phyloP scores from a whole-genome alignment of 2,888 invertebrate genomes.

The Flexamia atlantica region DNA sequence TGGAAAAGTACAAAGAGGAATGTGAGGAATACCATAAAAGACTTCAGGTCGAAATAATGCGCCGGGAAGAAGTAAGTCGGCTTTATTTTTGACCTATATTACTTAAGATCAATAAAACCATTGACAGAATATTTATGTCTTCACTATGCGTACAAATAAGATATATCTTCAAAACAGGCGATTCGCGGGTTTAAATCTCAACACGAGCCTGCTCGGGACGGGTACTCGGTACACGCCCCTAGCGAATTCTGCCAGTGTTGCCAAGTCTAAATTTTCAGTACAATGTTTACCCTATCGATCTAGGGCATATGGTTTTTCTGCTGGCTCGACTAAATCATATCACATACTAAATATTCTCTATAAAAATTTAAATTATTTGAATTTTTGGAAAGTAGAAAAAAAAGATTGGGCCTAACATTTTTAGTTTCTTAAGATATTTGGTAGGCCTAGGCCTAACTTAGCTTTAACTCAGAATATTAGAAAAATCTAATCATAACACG shows the following conservation, averaged over 20 bases:
- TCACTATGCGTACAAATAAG: neutral
- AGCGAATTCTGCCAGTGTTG: constrained; percentile 58
- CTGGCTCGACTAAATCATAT: no score
- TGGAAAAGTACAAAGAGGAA: constrained; percentile 99
- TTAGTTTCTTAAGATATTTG: no score
- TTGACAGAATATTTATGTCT: neutral
- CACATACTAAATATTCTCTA: no score
- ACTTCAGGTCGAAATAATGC: constrained; percentile 96
- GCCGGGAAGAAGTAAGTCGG: constrained; percentile 99
- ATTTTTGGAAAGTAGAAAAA: no score
- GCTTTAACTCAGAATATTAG: no score
- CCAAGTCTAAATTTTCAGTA: constrained; percentile 35
- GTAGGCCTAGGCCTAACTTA: no score
- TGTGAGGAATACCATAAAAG: constrained; percentile 97
- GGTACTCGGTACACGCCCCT: constrained; percentile 52
- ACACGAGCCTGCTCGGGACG: neutral
- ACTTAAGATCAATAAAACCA: neutral
- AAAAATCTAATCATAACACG: no score
- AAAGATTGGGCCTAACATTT: no score
- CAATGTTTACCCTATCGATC: constrained; percentile 37
- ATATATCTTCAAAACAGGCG: neutral
- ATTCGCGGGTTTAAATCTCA: neutral
- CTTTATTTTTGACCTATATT: neutral
- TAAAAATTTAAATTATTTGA: no score
- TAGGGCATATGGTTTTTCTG: neutral